A percentile compares a stretch with the other conserved stretches of the same genome.
These are phyloP conservation scores for Keiferia lycopersicella DNA, from an alignment of 2,888 invertebrate genomes.

Conservation along the genomic window DNA sequence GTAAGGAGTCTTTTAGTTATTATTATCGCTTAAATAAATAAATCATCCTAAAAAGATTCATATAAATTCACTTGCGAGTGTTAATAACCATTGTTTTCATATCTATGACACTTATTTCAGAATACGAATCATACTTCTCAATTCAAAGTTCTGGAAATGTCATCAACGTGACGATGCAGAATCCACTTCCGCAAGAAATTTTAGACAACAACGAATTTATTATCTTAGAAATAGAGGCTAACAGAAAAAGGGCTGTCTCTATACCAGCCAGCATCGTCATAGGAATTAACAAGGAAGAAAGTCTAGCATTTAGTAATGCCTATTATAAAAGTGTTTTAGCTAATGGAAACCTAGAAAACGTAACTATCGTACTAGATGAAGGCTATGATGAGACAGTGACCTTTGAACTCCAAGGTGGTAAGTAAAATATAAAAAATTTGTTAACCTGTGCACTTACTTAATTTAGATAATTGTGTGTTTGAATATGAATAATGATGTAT, in stretches of 20 bases:
- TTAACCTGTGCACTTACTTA: too few species aligned
- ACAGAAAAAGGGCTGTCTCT: constrained; percentile 51
- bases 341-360: constrained; percentile 31
- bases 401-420: constrained; percentile 54
- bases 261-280: constrained; percentile 49
- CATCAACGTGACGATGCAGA: constrained; percentile 40
- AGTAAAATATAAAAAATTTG: neutral
- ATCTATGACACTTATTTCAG: constrained; percentile 42
- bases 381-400: constrained; percentile 52
- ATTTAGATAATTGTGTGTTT: too few species aligned
- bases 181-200: constrained; percentile 41
- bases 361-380: constrained; percentile 40
- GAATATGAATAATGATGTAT: too few species aligned
- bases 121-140: constrained; percentile 43
- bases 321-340: constrained; percentile 52
- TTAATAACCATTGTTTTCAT: neutral
- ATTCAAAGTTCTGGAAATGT: constrained; percentile 39
- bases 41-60: too few species aligned
- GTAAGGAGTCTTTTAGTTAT: too few species aligned
- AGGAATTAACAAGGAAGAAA: constrained; percentile 43
- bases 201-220: constrained; percentile 46
- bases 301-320: constrained; percentile 48
- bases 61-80: too few species aligned
- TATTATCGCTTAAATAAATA: too few species aligned
- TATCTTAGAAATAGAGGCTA: constrained; percentile 57